Evolutionary conservation across 2,797 vertebrate species (phyloP), one percentile per base, ranked within the genome.

Genomic region (Halcyon chelicuti): DNA sequence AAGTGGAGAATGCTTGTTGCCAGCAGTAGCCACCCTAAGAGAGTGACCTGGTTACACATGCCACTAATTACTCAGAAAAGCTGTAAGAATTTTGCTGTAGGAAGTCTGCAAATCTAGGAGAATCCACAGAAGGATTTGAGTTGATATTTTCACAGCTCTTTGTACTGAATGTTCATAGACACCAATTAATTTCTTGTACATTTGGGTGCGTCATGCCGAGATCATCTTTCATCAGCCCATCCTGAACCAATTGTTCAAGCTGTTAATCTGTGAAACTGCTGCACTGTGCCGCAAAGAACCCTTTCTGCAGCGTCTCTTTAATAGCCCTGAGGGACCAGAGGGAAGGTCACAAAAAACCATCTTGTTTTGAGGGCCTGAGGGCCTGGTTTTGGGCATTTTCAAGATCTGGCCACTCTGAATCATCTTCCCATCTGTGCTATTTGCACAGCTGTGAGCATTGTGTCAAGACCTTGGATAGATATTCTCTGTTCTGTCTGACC

Each of bases 381-480:
- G 77, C 85, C 95, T 77, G 76, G 1, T 75, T 94, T 84, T 7
- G 94, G 96, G 86, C 86, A 93, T 90, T 96, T 94, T 92, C 73
- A 84, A 84, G 71, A 75, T 81, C 44, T 62, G 60, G 80, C 80
- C 73, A 68, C 66, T 96, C 66, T 92, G 86, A 96, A 95, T 97
- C 92, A 94, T 92, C 90, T 96, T 86, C 73, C 82, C 88, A 94
- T 95, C 90, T 96, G 90, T 70, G 83, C 88, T 95, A 40, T 95
- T 97, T 92, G 93, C 90, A 93, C 95, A 97, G 96, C 95, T 96
- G 94, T 54, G 90, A 94, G 86, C 74, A 60, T 95, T 90, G 78
- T 94, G 96, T 94, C 94, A 94, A 95, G 96, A 93, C 96, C 95
- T 95, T 96, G 94, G 90, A 96, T 76, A 75, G 90, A 88, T 84